phyloP scores from a whole-genome alignment of 2,113 vertebrate genomes.

The Pao palembangensis region DNA sequence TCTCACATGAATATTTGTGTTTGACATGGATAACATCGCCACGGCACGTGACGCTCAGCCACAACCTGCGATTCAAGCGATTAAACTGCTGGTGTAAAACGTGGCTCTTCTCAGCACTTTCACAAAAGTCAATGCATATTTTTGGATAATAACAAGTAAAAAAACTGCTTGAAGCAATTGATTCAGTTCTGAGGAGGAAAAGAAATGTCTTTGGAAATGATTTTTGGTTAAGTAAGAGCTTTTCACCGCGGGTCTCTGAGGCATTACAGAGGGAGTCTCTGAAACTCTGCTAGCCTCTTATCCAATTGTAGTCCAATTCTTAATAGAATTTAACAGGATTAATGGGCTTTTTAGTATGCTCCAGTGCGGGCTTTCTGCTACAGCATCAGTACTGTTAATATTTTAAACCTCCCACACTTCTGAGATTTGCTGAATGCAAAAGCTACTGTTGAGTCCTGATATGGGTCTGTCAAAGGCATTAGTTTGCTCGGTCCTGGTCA shows the following conservation, averaged over 20 bases:
- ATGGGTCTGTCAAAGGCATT: slow-evolving; percentile 38
- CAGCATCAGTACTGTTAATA: slow-evolving; percentile 42
- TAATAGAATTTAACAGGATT: slow-evolving; percentile 70
- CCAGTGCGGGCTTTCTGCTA: slow-evolving; percentile 39
- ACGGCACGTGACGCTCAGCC: slow-evolving; percentile 9
- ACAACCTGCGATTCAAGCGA: slow-evolving; percentile 20
- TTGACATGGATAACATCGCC: slow-evolving; percentile 28
- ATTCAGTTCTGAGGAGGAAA: slow-evolving; percentile 25
- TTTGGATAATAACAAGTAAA: slow-evolving; percentile 27
- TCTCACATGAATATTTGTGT: slow-evolving; percentile 10
- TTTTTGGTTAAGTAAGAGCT: slow-evolving; percentile 40
- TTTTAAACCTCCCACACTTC: slow-evolving; percentile 53
- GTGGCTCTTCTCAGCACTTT: background rate
- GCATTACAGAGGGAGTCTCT: slow-evolving; percentile 31
- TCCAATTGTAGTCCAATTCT: slow-evolving; percentile 51
- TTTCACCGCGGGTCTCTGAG: slow-evolving; percentile 30
- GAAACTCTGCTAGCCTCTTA: slow-evolving; percentile 51
- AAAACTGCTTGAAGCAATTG: slow-evolving; percentile 29
- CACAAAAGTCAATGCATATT: background rate
- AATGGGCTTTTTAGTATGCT: slow-evolving; percentile 62
- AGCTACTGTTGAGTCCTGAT: slow-evolving; percentile 35
- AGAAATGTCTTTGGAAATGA: slow-evolving; percentile 21
- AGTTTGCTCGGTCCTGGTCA: slow-evolving; percentile 24
- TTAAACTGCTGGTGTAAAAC: background rate
- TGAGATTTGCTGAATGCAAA: slow-evolving; percentile 39